Base-by-base conservation (phyloP, 2,888 invertebrate genomes). In the Tachina grossa region DNA sequence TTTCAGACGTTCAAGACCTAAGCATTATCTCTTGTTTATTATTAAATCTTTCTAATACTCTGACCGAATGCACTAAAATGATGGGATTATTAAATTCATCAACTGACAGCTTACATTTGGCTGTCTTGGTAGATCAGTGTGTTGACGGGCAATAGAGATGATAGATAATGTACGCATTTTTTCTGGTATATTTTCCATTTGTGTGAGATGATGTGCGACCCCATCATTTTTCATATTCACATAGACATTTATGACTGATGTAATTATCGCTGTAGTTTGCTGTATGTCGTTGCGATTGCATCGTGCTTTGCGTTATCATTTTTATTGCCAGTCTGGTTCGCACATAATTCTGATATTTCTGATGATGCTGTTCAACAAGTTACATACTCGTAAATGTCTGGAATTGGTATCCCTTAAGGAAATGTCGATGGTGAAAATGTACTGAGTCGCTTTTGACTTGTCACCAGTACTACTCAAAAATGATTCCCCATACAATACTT, bases 291-390 rank as follows among this genome's bases (percentile, higher is more conserved):
- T 19, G n/a, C n/a, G n/a, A n/a, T n/a, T n/a, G 22, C n/a, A 47
- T 51, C 2, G 14, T 74, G 77, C 77, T 85, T 81, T 65, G 53
- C 74, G 68, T 85, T 77, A 84, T 81, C 72, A 51, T 2, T 75
- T 41, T 41, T 43, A 66, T 71, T 55, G 75, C 41, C 63, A 41
- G 69, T 69, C 75, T 82, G 69, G 63, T 72, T 79, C 72, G 72
- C 65, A 72, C 47, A 72, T 51, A 13, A 0, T 31, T 10, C n/a
- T 31, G n/a, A 31, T 43, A 39, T 61, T 78, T 59, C 41, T 43
- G 49, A 31, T 68, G 69, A 19, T 49, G 49, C 31, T 66, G 47
- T n/a, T 11, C 22, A 47, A 13, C 49, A 68, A n/a, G 51, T 69
- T 45, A 19, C 49, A 49, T 49, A 63, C 61, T 68, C 61, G 31